Conservation (phyloP, 2,888 invertebrate genomes). For the Scaptomyza caliginosa region DNA sequence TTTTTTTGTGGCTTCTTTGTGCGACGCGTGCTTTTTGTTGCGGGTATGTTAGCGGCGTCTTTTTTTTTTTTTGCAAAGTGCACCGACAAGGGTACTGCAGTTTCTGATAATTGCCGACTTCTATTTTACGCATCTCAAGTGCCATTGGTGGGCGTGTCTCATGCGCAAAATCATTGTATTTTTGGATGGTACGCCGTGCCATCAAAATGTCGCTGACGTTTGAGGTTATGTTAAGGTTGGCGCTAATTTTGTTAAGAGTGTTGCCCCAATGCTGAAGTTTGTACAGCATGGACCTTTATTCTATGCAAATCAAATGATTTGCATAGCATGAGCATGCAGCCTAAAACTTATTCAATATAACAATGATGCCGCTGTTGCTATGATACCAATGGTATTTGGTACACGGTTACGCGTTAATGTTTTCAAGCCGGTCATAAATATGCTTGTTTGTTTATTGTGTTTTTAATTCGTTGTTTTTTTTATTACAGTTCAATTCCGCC, state of each 20-base stretch:
- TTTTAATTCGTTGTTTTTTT: constrained; percentile 1
- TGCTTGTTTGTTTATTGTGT: constrained; percentile 26
- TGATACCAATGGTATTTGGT: constrained; percentile 16
- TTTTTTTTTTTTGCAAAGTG: constrained; percentile 51
- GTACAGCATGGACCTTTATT: constrained; percentile 28
- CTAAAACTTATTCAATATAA: constrained; percentile 21
- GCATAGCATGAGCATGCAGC: constrained; percentile 24
- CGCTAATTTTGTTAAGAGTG: constrained; percentile 51
- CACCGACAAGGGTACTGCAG: constrained; percentile 2
- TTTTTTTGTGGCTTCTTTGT: constrained; percentile 72
- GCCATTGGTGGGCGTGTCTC: constrained; percentile 63
- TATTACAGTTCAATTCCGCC: constrained; percentile 86
- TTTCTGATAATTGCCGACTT: constrained; percentile 8
- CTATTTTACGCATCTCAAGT: not conserved
- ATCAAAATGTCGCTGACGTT: constrained; percentile 36
- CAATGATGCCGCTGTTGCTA: constrained; percentile 40
- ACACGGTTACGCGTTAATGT: not conserved
- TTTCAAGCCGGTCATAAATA: constrained; percentile 19
- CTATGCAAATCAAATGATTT: constrained; percentile 45
- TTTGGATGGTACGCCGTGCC: constrained; percentile 41
- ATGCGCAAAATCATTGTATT: constrained; percentile 62
- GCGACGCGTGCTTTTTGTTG: constrained; percentile 69
- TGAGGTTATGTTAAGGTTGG: constrained; percentile 76
- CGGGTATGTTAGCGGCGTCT: constrained; percentile 57
- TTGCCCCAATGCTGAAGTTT: constrained; percentile 31